Evolutionary conservation across 2,888 invertebrate genomes (phyloP).

Genomic region (Noctuana brunneofusca): DNA sequence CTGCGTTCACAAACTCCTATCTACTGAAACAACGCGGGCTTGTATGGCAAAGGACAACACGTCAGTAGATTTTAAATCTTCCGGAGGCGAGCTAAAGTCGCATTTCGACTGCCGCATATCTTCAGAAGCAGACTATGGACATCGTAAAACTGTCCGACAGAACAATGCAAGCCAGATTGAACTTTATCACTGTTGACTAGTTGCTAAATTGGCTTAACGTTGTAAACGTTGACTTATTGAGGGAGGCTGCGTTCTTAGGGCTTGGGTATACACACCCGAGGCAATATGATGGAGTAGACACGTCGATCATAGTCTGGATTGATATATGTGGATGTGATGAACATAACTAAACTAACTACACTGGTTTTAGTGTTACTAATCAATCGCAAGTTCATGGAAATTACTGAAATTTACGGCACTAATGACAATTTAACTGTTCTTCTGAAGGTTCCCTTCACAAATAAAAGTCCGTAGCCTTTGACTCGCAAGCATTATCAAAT

Average conservation of each 20-base stretch:
- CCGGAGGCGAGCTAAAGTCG: slow-evolving; percentile 45
- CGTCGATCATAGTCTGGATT: not conserved
- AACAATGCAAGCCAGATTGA: slow-evolving; percentile 14
- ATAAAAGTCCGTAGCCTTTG: too few species aligned
- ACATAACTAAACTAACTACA: too few species aligned
- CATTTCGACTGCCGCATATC: slow-evolving; percentile 48
- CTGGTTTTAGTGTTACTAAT: too few species aligned
- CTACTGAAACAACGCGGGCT: slow-evolving; percentile 7
- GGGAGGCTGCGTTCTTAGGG: slow-evolving; percentile 7
- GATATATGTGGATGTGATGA: not conserved
- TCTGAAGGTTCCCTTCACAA: too few species aligned
- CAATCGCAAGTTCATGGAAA: too few species aligned
- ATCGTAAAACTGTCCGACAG: slow-evolving; percentile 26
- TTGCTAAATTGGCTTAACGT: slow-evolving; percentile 17
- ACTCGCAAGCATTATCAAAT: not conserved
- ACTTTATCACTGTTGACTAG: slow-evolving; percentile 19
- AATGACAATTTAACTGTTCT: too few species aligned
- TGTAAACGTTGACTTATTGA: slow-evolving; percentile 20
- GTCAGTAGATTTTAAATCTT: slow-evolving; percentile 57
- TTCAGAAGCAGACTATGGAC: slow-evolving; percentile 9
- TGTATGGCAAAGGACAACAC: not conserved
- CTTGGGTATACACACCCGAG: not conserved
- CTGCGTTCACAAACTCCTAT: slow-evolving; percentile 14
- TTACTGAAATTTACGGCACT: too few species aligned
- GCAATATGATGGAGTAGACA: slow-evolving; percentile 12